Evolutionary conservation across 2,888 invertebrate species (phyloP), one percentile per base, ranked within the genome.

Genomic region (Drosophila affinis): DNA sequence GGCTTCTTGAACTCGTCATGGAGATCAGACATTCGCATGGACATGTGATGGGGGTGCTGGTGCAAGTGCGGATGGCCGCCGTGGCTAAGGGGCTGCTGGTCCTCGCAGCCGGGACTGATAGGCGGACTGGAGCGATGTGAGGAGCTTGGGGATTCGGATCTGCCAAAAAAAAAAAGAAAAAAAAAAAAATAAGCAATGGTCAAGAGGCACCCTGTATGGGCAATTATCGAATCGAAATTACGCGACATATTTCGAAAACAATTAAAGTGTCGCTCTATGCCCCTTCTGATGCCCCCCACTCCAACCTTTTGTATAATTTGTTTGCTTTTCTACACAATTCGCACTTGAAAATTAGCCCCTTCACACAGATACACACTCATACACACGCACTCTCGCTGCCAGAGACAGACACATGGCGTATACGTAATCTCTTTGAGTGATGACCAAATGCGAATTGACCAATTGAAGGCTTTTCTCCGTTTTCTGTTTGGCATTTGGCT

Each of bases 81-180:
- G 7, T 39, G 39, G 18, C 75, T 62, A 29, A 70, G 76, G 0
- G 92, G 92, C 65, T 81, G 88, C 74, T 93, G 95, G 57, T 96
- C 96, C 89, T 97, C 97, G 39, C 96, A 96, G 3, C 97, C 97
- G 0, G 97, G 97, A 10, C 97, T 97, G 52, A 97, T 97, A 0
- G 97, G 96, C 0, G 97, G 97, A 91, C 96, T 96, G 64, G 95
- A 95, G 85, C 95, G 95, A 74, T 94, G 94, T 39, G 95, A 94
- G 9, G 93, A 95, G 63, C 89, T 88, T 56, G 92, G 92, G 80
- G 92, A 92, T 85, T 92, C 92, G 9, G 92, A 92, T 89, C 92
- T 92, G 72, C 3, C 68, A 61, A 7, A 14, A 17, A 12, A 29
- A 3, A 24, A 0, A 9, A 1, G 27, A 21, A 9, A 1, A 3